Evolutionary conservation across 2,113 vertebrate genomes (phyloP).

Genomic region (Elachura formosa): DNA sequence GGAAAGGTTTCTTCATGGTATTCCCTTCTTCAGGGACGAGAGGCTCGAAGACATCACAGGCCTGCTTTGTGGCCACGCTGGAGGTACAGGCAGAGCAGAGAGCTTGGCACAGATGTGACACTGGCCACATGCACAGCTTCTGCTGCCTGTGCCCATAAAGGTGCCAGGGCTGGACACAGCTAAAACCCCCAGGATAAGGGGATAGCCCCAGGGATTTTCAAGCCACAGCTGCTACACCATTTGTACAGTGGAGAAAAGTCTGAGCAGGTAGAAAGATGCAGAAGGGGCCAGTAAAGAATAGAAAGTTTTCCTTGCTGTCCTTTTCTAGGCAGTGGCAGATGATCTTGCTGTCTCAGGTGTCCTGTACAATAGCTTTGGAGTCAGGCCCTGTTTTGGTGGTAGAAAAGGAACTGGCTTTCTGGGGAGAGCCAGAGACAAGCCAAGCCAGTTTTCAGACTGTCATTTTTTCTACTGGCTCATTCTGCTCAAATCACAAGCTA

Average conservation of each 20-base stretch:
- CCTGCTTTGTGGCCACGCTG: fast-evolving
- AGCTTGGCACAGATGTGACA: fast-evolving
- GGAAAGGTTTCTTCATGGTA: background rate
- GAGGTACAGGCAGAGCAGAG: background rate
- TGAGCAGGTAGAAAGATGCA: background rate
- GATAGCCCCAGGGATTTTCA: background rate
- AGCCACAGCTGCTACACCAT: background rate
- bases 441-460: conserved; percentile 33
- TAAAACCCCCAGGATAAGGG: background rate
- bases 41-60: background rate
- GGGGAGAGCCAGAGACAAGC: conserved; percentile 12
- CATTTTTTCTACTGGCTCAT: conserved; percentile 46
- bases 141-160: background rate
- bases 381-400: background rate
- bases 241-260: background rate
- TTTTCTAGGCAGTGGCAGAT: background rate
- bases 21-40: background rate
- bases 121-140: background rate
- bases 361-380: conserved; percentile 17
- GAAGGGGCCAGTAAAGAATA: background rate
- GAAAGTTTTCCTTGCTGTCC: background rate
- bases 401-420: conserved; percentile 23
- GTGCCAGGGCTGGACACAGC: background rate
- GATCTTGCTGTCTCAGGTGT: conserved; percentile 39
- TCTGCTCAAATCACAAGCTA: conserved; percentile 41